A percentile compares a stretch with the other conserved stretches of the same genome.
These are phyloP conservation scores for Neomorphus geoffroyi DNA, from an alignment of 2,797 vertebrate species.

Conservation along the genomic window DNA sequence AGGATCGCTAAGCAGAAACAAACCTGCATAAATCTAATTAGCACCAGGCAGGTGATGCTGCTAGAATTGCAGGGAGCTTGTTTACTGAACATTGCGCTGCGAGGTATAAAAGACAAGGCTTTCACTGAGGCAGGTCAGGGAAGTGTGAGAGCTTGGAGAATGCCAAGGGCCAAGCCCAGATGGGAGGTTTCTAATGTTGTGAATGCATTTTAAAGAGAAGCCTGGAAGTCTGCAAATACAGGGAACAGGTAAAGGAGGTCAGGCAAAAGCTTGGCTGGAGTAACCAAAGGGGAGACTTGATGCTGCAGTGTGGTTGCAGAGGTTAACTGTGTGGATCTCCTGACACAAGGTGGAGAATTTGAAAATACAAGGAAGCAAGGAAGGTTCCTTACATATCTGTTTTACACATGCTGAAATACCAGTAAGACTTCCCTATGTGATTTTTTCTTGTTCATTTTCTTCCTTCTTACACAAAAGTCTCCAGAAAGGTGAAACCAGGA, in stretches of 20 bases:
- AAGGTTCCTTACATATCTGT: background rate
- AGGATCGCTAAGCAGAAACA: slow-evolving; percentile 10
- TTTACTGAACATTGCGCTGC: background rate
- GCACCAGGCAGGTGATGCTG: background rate
- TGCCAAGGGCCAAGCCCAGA: background rate
- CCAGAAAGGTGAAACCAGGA: background rate
- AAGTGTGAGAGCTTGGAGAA: background rate
- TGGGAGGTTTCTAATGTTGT: background rate
- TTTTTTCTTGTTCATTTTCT: background rate
- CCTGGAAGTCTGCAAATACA: background rate
- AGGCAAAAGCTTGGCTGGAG: background rate
- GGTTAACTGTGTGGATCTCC: background rate
- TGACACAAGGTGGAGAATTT: background rate
- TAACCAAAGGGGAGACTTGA: background rate
- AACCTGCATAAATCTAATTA: slow-evolving; percentile 9
- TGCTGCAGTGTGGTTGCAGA: background rate
- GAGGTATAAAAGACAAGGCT: background rate
- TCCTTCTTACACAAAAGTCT: background rate
- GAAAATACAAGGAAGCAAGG: background rate
- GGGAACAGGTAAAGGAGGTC: background rate
- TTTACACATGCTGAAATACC: background rate
- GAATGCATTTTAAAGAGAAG: background rate
- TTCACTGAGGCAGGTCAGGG: background rate
- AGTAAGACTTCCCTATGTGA: background rate
- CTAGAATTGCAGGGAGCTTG: background rate